These are phyloP conservation scores for Muricea muricata DNA, from an alignment of 92 coral and sea anemone genomes.

Conservation along the genomic window DNA sequence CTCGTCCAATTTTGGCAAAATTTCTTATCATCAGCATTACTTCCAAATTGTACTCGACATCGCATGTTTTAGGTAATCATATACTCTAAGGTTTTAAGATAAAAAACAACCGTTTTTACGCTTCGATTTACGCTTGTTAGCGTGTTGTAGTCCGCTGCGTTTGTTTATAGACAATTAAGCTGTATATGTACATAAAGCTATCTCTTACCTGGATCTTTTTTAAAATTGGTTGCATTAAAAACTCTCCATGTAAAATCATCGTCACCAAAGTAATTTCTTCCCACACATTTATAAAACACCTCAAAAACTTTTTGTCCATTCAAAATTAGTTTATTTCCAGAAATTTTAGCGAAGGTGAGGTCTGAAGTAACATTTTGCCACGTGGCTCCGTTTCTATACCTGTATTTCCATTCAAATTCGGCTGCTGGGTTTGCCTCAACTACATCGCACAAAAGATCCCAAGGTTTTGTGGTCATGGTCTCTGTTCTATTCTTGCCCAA, in stretches of 20 bases:
- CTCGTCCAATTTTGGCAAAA: no score
- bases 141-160: no score
- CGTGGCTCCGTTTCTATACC: neutral
- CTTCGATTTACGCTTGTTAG: no score
- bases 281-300: constrained; percentile 21
- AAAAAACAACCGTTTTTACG: no score
- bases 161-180: no score
- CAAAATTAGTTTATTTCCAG: neutral
- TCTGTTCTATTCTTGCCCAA: neutral
- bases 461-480: neutral
- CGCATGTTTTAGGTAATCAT: no score
- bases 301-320: neutral
- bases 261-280: neutral
- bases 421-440: constrained; percentile 10
- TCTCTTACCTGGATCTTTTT: neutral
- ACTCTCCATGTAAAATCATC: constrained; percentile 7
- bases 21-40: no score
- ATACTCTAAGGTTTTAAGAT: no score
- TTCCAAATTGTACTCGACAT: no score
- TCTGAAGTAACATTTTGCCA: neutral
- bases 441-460: neutral
- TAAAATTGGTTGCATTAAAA: neutral
- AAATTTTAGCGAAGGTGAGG: neutral
- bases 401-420: neutral
- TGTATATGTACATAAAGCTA: no score